phyloP scores from a whole-genome alignment of 2,113 vertebrate species.

The Probosciger aterrimus region DNA sequence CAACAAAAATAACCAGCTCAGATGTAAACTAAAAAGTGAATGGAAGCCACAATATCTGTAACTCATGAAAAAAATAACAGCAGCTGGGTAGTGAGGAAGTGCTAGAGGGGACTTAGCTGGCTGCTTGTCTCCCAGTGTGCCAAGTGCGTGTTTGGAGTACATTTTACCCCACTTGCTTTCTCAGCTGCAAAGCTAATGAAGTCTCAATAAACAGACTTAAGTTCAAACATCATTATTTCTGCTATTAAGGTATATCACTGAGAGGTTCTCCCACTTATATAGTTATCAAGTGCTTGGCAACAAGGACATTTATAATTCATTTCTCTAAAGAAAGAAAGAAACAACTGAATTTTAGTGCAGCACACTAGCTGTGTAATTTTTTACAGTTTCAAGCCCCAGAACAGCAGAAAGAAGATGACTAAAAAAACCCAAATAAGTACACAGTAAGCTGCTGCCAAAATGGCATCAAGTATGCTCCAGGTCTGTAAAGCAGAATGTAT shows the following conservation, averaged over 20 bases:
- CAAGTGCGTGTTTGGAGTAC: background rate
- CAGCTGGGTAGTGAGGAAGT: background rate
- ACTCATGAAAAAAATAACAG: background rate
- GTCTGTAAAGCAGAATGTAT: background rate
- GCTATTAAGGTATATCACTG: slow-evolving; percentile 55
- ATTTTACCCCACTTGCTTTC: background rate
- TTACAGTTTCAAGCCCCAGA: background rate
- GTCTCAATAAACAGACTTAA: slow-evolving; percentile 59
- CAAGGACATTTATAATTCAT: slow-evolving; percentile 55
- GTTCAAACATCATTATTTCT: slow-evolving; percentile 63
- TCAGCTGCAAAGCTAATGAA: slow-evolving; percentile 52
- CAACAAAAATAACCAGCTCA: background rate
- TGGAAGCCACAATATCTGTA: background rate
- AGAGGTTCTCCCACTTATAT: slow-evolving; percentile 51
- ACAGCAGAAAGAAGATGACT: background rate
- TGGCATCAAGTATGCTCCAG: background rate
- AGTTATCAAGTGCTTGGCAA: slow-evolving; percentile 55
- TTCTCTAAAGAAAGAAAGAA: slow-evolving; percentile 47
- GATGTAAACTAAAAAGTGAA: background rate
- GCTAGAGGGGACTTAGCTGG: background rate
- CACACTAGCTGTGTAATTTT: slow-evolving; percentile 17
- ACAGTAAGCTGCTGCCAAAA: background rate
- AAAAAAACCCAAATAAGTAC: background rate
- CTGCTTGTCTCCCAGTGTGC: background rate
- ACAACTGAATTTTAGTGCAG: slow-evolving; percentile 36